Evolutionary conservation across 2,113 vertebrate species (phyloP), one percentile per base, ranked within the genome.

Genomic region (Suricata suricatta): DNA sequence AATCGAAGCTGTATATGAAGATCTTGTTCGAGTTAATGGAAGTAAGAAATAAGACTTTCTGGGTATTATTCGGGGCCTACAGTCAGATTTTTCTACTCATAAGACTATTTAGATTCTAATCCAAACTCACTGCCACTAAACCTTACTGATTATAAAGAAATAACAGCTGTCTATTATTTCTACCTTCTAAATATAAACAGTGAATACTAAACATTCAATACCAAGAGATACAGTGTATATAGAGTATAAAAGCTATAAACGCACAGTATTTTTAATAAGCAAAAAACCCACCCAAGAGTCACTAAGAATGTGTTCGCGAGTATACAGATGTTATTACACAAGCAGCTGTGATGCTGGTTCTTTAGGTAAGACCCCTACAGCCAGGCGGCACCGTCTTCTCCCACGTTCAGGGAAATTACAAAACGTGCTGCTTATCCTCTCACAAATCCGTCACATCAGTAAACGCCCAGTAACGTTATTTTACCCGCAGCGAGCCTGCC

Each of bases 401-500:
- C 19, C 63, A 79, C 12, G 19, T 44, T 80, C 81, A 88, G 92
- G 41, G 81, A 94, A 83, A 44, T 66, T 52, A 19, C 0, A 79
- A 86, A 33, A 81, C 7, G 76, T 69, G 33, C 9, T 85, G 79
- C 50, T 41, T 71, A 94, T 47, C 80, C 69, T 44, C 44, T 95
- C 74, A 54, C 5, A 94, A 93, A 44, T 76, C 60, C 83, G 86
- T 29, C 74, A 68, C 80, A 90, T 93, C 44, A 79, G 63, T 79
- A 57, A 80, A 35, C n/a, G 44, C 79, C 74, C 33, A 86, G 72
- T 47, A 77, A 93, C 12, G 74, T 60, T 60, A 25, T 14, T 99
- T 99, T 98, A 99, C 99, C 99, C 97, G 99, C 87, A 93, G 99
- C 99, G 98, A 99, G 99, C 93, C 98, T 99, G 31, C 99, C 99